These are phyloP conservation scores for Helicoverpa armigera DNA, from an alignment of 1,140 invertebrate species.

Conservation along the genomic window DNA sequence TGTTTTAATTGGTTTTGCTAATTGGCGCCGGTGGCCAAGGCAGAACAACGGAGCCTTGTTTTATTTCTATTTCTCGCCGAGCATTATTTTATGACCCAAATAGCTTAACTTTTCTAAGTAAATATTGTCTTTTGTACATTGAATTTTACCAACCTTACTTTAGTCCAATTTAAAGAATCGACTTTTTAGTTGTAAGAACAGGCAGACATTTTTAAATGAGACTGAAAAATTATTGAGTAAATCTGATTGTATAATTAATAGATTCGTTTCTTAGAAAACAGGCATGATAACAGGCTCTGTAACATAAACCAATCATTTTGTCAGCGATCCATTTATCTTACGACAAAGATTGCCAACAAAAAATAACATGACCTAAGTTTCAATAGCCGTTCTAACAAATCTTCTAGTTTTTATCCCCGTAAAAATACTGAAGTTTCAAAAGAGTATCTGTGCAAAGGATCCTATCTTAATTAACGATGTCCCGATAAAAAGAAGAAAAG, in stretches of 20 bases:
- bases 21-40: constrained; percentile 56
- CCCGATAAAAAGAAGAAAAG: constrained; percentile 43
- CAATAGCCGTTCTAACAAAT: not conserved
- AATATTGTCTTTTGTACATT: not conserved
- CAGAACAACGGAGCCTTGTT: constrained; percentile 26
- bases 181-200: no score
- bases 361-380: not conserved
- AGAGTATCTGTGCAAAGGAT: constrained; percentile 39
- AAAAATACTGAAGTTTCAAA: constrained; percentile 36
- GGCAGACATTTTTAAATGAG: no score
- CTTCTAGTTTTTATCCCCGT: constrained; percentile 18
- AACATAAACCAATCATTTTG: no score
- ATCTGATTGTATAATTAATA: no score
- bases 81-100: not conserved
- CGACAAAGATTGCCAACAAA: not conserved
- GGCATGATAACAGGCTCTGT: no score
- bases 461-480: constrained; percentile 50
- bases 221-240: no score
- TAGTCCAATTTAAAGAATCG: no score
- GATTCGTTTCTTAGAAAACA: no score
- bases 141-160: not conserved
- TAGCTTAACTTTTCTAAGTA: not conserved
- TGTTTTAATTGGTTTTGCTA: constrained; percentile 69
- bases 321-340: not conserved
- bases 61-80: not conserved